These are phyloP conservation scores for Protonibea diacanthus DNA, from an alignment of 2,797 vertebrate genomes.

Conservation along the genomic window DNA sequence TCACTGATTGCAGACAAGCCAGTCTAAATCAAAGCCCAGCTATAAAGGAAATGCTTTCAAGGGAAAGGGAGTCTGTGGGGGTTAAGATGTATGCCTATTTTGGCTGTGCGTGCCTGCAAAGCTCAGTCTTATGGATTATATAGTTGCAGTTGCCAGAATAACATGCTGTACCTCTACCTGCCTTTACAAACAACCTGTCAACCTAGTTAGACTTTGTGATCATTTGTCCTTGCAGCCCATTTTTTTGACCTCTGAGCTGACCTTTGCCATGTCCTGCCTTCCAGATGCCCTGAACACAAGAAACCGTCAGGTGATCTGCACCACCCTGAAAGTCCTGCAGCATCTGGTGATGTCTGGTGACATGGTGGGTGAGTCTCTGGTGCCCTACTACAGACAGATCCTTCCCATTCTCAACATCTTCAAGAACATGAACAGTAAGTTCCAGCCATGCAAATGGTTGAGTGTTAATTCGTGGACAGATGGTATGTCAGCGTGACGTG, in stretches of 20 bases:
- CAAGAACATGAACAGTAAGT: conserved; percentile 95
- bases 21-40: conserved; percentile 75
- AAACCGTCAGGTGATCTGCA: conserved; percentile 91
- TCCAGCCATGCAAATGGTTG: background rate
- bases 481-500: conserved; percentile 32
- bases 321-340: conserved; percentile 93
- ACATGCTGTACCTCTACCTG: conserved; percentile 14
- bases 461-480: conserved; percentile 42
- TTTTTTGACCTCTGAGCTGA: conserved; percentile 15
- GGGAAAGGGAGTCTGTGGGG: conserved; percentile 34
- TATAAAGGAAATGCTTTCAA: conserved; percentile 69
- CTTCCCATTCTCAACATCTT: conserved; percentile 95
- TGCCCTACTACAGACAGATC: conserved; percentile 95
- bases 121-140: conserved; percentile 12
- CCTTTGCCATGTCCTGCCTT: conserved; percentile 19
- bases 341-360: conserved; percentile 93
- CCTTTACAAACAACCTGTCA: conserved; percentile 28
- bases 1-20: conserved; percentile 82
- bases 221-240: background rate
- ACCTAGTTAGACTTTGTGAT: background rate
- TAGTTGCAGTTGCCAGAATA: conserved; percentile 22
- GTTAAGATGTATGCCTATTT: conserved; percentile 38
- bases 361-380: conserved; percentile 86
- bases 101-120: conserved; percentile 25
- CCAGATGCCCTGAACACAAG: conserved; percentile 93